phyloP scores from a whole-genome alignment of 2,113 vertebrate species.

The Odontophorus gujanensis region DNA sequence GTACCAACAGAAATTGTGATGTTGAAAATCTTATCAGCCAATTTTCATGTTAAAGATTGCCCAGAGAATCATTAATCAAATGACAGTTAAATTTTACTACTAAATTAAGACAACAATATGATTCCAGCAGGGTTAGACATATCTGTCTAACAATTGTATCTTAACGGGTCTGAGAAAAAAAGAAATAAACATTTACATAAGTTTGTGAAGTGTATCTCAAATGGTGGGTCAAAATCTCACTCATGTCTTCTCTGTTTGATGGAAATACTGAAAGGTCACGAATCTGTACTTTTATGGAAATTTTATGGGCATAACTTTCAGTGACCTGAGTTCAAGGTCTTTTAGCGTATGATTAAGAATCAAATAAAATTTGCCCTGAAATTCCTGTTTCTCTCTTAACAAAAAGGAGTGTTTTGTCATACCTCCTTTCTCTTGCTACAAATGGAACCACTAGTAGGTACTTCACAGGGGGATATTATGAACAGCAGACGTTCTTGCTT shows the following conservation, averaged over 20 bases:
- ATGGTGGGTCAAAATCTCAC: not conserved
- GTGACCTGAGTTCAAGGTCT: not conserved
- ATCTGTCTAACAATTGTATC: not conserved
- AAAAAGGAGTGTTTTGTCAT: not conserved
- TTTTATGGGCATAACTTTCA: not conserved
- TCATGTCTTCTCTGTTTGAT: not conserved
- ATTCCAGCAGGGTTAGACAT: not conserved
- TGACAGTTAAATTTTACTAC: not conserved
- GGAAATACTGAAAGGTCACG: not conserved
- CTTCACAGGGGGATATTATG: accelerated
- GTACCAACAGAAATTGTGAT: not conserved
- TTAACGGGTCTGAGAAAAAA: not conserved
- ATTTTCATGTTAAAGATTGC: constrained; percentile 1
- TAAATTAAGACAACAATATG: not conserved
- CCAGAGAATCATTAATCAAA: not conserved
- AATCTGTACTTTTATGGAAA: not conserved
- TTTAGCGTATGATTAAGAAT: not conserved
- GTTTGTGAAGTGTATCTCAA: not conserved
- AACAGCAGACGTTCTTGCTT: not conserved
- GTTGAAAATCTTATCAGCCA: not conserved
- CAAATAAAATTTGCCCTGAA: not conserved
- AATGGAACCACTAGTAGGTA: accelerated
- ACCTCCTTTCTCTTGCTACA: not conserved
- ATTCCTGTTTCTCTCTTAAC: not conserved
- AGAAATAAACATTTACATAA: not conserved